Evolutionary conservation across 2,113 vertebrate genomes (phyloP), one percentile per base, ranked within the genome.

Genomic region (Martes martes): DNA sequence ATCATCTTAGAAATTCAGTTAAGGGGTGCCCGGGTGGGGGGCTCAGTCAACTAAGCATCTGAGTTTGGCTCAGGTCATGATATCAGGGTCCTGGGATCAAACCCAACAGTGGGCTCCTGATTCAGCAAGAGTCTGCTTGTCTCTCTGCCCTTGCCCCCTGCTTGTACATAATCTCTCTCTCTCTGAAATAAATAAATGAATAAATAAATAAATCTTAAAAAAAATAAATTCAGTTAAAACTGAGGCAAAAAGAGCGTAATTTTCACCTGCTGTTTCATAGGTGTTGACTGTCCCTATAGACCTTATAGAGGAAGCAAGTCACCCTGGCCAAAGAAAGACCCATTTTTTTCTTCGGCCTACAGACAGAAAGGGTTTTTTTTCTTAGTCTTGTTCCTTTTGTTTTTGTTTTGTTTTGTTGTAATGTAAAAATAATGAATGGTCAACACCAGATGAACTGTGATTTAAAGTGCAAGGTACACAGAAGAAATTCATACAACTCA

Each of bases 251-350:
- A 81, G 8, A 7, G 14, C 9, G 8, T 0, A 26, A 47, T 13
- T 78, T 13, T 24, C 1, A 16, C 26, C 8, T 57, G 21, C 4
- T 31, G 0, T 11, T 6, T 0, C 0, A 14, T 4, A 11, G 28
- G 39, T 7, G 15, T 4, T 42, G n/a, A 23, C 15, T 24, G 33
- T 23, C 4, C 15, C 18, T 28, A 21, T 8, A 47, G 15, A 36
- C 23, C 14, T 57, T 16, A 39, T 1, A 11, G 3, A 67, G 28
- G 14, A 13, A n/a, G 73, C 1, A 28, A 45, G 9, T 24, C 39
- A 14, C 39, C 28, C 15, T 2, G 26, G 52, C 31, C 23, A 55
- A n/a, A 59, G 39, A 4, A 74, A 1, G 6, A 16, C 4, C 16
- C 36, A 2, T 4, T 47, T 82, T 45, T 33, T 52, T 52, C 7